Evolutionary conservation across 1,140 invertebrate genomes (phyloP).

Genomic region (Cheumatopsyche charites): DNA sequence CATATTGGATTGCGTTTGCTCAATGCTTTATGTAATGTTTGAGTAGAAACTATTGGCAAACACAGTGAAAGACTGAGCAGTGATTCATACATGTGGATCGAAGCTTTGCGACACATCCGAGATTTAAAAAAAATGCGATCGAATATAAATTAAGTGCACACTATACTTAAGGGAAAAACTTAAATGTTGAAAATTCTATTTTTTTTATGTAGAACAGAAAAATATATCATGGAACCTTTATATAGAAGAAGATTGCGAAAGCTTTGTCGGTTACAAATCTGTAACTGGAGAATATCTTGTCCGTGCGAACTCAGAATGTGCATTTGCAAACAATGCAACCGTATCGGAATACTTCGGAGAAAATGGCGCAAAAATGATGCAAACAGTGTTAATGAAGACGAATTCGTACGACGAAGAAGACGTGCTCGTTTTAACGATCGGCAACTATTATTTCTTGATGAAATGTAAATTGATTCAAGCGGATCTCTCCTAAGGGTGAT

Average conservation of each 20-base stretch:
- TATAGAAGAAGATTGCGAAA: slow-evolving; percentile 4
- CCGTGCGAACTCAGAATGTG: slow-evolving; percentile 3
- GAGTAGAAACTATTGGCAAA: not conserved
- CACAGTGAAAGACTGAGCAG: not conserved
- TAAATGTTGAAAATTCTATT: too few relatives aligned
- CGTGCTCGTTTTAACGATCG: too few relatives aligned
- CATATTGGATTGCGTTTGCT: slow-evolving; percentile 1
- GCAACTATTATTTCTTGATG: too few relatives aligned
- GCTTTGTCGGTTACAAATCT: not conserved
- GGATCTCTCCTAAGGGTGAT: too few relatives aligned
- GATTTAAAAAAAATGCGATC: not conserved
- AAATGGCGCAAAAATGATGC: too few relatives aligned
- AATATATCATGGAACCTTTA: too few relatives aligned
- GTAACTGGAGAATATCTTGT: not conserved
- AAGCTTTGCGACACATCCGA: slow-evolving; percentile 16
- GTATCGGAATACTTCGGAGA: too few relatives aligned
- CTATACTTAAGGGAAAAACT: too few relatives aligned
- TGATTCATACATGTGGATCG: slow-evolving; percentile 8
- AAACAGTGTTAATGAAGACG: too few relatives aligned
- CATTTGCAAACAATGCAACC: slow-evolving; percentile 6
- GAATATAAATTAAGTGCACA: slow-evolving; percentile 6
- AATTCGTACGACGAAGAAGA: too few relatives aligned
- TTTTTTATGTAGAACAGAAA: too few relatives aligned
- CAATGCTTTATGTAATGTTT: slow-evolving; percentile 14
- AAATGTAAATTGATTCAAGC: too few relatives aligned